Evolutionary conservation across 2,888 invertebrate genomes (phyloP).

Genomic region (Epiblema foenella): DNA sequence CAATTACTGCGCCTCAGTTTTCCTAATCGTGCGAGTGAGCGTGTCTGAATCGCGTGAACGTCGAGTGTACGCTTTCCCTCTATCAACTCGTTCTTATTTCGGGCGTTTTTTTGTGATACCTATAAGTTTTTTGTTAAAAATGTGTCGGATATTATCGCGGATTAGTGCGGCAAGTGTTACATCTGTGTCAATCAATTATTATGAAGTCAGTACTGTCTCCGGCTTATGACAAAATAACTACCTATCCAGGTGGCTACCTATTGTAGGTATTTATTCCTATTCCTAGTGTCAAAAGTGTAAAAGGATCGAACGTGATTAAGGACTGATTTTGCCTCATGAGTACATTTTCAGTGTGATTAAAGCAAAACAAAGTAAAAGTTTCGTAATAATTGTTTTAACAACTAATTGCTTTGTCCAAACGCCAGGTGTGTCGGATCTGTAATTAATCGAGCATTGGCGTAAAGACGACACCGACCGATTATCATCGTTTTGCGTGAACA

Average conservation of each 20-base stretch:
- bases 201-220: neutral
- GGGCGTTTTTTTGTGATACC: constrained; percentile 22
- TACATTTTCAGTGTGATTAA: constrained; percentile 17
- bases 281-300: neutral
- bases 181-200: neutral
- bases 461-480: constrained; percentile 35
- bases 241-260: no score
- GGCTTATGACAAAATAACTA: neutral
- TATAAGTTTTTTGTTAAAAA: constrained; percentile 24
- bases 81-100: constrained; percentile 14
- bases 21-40: constrained; percentile 21
- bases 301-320: neutral
- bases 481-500: constrained; percentile 29
- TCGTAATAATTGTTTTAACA: constrained; percentile 25
- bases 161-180: constrained; percentile 27
- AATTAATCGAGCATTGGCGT: constrained; percentile 20
- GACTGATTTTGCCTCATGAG: neutral
- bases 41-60: constrained; percentile 32
- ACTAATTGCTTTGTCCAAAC: constrained; percentile 38
- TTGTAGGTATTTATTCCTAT: neutral
- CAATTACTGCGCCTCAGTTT: neutral
- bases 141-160: constrained; percentile 18
- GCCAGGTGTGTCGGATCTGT: constrained; percentile 35
- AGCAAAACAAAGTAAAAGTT: constrained; percentile 25
- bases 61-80: constrained; percentile 41